Conservation (phyloP, 2,888 invertebrate species). For the Nesidiocoris tenuis region DNA sequence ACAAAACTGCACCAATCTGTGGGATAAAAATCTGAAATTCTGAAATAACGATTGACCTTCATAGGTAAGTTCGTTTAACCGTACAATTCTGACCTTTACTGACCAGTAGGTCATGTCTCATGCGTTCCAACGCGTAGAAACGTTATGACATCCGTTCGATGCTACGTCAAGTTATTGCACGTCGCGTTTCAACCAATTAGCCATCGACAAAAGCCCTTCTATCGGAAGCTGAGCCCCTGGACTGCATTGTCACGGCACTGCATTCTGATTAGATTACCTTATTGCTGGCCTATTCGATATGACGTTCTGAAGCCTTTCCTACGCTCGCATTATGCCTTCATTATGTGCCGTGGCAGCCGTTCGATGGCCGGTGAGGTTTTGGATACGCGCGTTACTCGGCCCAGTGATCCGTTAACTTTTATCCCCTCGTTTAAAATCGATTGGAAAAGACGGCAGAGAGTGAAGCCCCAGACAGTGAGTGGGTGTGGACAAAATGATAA, state of each 20-base stretch:
- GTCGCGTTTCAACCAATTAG: neutral
- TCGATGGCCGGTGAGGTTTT: neutral
- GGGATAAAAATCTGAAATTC: too few species aligned
- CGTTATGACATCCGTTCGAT: neutral
- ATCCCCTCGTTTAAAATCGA: neutral
- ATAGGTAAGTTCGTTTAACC: too few species aligned
- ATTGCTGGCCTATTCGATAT: neutral
- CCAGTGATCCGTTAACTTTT: neutral
- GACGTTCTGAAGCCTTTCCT: neutral
- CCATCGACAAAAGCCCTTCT: neutral
- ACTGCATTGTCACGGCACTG: neutral
- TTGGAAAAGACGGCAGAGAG: neutral
- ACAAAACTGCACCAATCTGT: too few species aligned
- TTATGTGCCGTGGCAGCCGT: neutral
- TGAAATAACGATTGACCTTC: too few species aligned
- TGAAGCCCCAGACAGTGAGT: too few species aligned
- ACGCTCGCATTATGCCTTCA: neutral
- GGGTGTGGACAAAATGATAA: too few species aligned
- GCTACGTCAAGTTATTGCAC: neutral
- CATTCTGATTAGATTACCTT: neutral
- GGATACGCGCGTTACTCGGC: neutral
- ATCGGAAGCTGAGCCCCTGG: neutral
- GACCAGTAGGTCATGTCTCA: neutral
- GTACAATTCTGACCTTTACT: too few species aligned
- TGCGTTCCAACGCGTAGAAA: neutral